A percentile compares a stretch with the other conserved stretches of the same genome.
These are phyloP conservation scores for Euzetes globulus DNA, from an alignment of 2,888 invertebrate genomes.

Conservation along the genomic window DNA sequence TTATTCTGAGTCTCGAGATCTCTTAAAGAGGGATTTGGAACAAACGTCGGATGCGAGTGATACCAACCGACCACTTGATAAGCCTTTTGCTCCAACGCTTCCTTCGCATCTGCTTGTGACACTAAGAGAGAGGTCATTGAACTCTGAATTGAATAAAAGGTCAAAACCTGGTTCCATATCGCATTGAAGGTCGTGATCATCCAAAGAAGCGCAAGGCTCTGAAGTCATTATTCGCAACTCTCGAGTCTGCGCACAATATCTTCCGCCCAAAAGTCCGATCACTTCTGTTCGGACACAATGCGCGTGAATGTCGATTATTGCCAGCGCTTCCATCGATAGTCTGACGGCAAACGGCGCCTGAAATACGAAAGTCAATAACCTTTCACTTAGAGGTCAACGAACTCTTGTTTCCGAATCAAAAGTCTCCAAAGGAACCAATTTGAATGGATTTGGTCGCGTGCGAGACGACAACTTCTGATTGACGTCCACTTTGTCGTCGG, in stretches of 20 bases:
- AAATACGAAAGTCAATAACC: slow-evolving; percentile 4
- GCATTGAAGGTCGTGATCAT: slow-evolving; percentile 57
- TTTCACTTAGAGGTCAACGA: not conserved
- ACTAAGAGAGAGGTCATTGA: too few species aligned
- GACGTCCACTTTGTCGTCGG: not conserved
- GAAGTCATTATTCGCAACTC: slow-evolving; percentile 53
- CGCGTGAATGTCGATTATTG: slow-evolving; percentile 63
- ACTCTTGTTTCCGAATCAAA: slow-evolving; percentile 30
- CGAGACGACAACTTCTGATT: not conserved
- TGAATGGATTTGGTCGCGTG: slow-evolving; percentile 48
- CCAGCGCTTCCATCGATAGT: slow-evolving; percentile 48
- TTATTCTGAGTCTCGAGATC: slow-evolving; percentile 61
- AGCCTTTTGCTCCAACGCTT: slow-evolving; percentile 52
- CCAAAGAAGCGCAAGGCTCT: slow-evolving; percentile 59
- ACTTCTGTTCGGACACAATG: slow-evolving; percentile 64
- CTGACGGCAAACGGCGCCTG: slow-evolving; percentile 56
- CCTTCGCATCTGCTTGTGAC: slow-evolving; percentile 58
- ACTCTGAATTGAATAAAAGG: too few species aligned
- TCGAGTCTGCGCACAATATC: slow-evolving; percentile 46
- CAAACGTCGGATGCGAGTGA: slow-evolving; percentile 67
- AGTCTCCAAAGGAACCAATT: slow-evolving; percentile 56
- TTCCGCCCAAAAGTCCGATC: slow-evolving; percentile 65
- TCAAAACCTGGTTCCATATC: slow-evolving; percentile 65
- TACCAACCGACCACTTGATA: slow-evolving; percentile 62
- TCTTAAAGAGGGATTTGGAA: slow-evolving; percentile 60